These are phyloP conservation scores for Rhabdomys dilectus DNA, from an alignment of 2,113 vertebrate genomes.

Conservation along the genomic window DNA sequence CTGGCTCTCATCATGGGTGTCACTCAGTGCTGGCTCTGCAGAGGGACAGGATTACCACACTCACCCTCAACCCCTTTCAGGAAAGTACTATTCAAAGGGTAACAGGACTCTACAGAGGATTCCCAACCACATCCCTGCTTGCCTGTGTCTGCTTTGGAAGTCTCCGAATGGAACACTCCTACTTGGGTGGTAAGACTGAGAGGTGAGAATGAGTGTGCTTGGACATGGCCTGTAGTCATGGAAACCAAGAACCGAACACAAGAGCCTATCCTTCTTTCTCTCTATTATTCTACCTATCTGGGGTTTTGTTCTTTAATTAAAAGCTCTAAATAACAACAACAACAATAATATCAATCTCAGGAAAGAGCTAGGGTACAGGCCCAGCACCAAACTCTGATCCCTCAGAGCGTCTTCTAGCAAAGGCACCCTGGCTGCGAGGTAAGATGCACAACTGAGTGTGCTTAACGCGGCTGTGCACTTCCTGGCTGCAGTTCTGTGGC, in stretches of 20 bases:
- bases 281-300: not conserved
- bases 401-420: not conserved
- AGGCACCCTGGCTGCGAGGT: not conserved
- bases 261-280: not conserved
- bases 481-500: accelerated
- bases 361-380: not conserved
- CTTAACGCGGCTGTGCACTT: accelerated
- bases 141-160: not conserved
- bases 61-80: not conserved
- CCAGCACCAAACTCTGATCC: not conserved
- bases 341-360: not conserved
- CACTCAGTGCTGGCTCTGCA: not conserved
- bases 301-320: not conserved
- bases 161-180: not conserved
- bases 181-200: not conserved
- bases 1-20: no score
- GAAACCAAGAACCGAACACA: not conserved
- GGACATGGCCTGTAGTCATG: not conserved
- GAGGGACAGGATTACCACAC: not conserved
- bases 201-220: not conserved
- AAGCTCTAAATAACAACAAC: not conserved
- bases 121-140: not conserved
- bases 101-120: not conserved
- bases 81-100: not conserved
- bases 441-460: no score